phyloP scores from a whole-genome alignment of 1,140 invertebrate species.

The Patella vulgata region DNA sequence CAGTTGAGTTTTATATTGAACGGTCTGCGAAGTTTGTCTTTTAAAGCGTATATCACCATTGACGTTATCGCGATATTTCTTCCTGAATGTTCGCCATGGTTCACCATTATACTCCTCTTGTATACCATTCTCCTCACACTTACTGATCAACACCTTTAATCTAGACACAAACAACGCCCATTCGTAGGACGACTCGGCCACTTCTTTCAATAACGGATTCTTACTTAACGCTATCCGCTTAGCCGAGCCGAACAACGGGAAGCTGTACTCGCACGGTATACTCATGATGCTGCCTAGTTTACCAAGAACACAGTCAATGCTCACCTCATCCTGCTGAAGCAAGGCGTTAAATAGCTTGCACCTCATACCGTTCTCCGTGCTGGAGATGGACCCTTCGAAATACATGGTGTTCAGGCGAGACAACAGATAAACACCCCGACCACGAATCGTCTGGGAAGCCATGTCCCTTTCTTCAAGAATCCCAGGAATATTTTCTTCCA shows the following conservation, averaged over 20 bases:
- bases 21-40: no score
- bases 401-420: conserved; percentile 31
- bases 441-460: conserved; percentile 14
- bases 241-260: conserved; percentile 15
- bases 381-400: conserved; percentile 24
- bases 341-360: conserved; percentile 19
- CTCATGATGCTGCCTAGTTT: conserved; percentile 15
- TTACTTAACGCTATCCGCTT: conserved; percentile 6
- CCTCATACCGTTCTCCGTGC: conserved; percentile 16
- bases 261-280: conserved; percentile 10
- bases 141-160: conserved; percentile 2
- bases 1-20: no score
- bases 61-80: conserved; percentile 13
- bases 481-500: conserved; percentile 32
- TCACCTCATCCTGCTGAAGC: conserved; percentile 12
- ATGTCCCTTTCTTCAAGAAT: conserved; percentile 15
- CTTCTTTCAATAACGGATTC: conserved; percentile 17
- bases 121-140: conserved; percentile 10
- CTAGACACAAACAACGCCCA: conserved; percentile 20
- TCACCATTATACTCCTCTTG: conserved; percentile 28
- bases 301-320: conserved; percentile 1
- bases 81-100: conserved; percentile 29
- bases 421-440: conserved; percentile 20
- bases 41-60: no score
- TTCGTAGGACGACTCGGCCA: conserved; percentile 17